These are phyloP conservation scores for Rallus crepitans DNA, from an alignment of 2,797 vertebrate genomes.

Conservation along the genomic window DNA sequence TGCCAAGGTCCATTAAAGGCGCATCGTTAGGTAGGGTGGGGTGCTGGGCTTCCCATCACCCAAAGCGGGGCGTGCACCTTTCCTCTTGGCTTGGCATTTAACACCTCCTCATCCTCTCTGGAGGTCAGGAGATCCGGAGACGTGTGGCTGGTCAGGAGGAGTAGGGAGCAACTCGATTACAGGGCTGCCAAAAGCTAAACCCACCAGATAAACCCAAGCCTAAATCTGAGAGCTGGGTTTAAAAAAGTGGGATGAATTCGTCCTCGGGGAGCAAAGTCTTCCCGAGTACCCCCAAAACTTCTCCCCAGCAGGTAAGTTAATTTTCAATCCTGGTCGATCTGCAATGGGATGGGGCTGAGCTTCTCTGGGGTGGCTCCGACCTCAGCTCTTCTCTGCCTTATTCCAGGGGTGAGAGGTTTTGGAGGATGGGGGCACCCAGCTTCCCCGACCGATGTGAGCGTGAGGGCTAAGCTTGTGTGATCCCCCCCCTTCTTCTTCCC, in stretches of 20 bases:
- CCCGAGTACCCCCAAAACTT: not conserved
- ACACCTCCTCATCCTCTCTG: not conserved
- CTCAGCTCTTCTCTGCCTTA: not conserved
- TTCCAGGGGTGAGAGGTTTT: not conserved
- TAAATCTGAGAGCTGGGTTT: not conserved
- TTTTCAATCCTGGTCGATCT: accelerated
- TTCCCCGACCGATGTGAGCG: not conserved
- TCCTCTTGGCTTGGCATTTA: not conserved
- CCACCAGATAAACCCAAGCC: not conserved
- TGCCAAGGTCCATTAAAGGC: accelerated
- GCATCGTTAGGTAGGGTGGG: not conserved
- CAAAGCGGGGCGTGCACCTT: not conserved
- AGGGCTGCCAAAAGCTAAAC: accelerated
- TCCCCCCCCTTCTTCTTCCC: not conserved
- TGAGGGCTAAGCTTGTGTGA: not conserved
- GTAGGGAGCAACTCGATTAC: accelerated
- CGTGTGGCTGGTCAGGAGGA: accelerated
- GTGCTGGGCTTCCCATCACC: not conserved
- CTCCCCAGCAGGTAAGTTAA: not conserved
- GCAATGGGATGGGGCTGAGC: not conserved
- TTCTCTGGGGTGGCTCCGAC: accelerated
- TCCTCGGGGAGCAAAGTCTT: not conserved
- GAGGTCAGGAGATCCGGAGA: accelerated
- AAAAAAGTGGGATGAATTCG: not conserved
- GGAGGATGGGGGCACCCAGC: not conserved